Conservation (phyloP, 1,140 invertebrate genomes). For the Magallana ariakensis region DNA sequence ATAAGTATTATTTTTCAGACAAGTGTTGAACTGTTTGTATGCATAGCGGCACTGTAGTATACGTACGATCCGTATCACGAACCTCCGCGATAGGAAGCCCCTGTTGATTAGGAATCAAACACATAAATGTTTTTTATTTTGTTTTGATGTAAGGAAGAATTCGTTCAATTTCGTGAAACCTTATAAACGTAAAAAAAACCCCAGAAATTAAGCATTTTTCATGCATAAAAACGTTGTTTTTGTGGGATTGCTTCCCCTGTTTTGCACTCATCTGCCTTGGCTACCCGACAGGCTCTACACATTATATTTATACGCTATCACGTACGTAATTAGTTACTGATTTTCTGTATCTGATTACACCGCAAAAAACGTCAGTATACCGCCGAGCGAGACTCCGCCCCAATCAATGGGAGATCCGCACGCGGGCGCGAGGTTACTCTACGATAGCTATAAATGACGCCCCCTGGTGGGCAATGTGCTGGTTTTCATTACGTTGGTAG, state of each 20-base stretch:
- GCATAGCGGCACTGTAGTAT: no score
- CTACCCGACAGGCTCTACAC: not conserved
- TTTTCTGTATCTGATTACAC: constrained; percentile 30
- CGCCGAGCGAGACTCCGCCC: constrained; percentile 4
- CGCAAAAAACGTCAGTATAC: not conserved
- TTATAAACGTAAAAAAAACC: not conserved
- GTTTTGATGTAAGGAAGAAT: not conserved
- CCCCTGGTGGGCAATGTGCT: constrained; percentile 12
- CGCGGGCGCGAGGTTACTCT: not conserved
- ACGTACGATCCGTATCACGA: no score
- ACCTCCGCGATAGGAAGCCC: no score
- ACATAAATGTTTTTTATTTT: not conserved
- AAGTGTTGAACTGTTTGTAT: no score
- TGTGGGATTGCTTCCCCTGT: not conserved
- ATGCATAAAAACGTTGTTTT: not conserved
- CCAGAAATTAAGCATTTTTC: not conserved
- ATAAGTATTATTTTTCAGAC: no score
- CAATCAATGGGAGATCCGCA: constrained; percentile 9
- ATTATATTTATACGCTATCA: constrained; percentile 28
- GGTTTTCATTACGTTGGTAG: constrained; percentile 27
- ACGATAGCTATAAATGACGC: constrained; percentile 11
- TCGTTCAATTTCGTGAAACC: not conserved
- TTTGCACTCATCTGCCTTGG: not conserved
- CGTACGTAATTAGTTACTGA: constrained; percentile 27
- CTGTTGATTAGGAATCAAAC: no score